Percentiles rank a stretch among this genome's conserved stretches.
Evolutionary conservation across 2,113 vertebrate species (phyloP).

Genomic region (Megaceryle maxima): DNA sequence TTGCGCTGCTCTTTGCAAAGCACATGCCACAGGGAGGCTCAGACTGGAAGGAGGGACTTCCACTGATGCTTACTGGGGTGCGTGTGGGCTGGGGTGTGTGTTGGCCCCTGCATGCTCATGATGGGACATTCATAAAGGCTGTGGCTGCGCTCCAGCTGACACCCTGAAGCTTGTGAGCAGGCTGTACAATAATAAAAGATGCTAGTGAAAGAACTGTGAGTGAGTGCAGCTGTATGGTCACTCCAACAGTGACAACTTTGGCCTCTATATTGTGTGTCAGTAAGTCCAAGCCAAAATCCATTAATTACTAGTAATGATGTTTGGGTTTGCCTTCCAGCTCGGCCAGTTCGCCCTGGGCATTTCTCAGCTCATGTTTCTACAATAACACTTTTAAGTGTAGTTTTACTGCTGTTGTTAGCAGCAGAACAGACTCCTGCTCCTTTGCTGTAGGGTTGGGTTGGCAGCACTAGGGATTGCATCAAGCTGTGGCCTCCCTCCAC

Average conservation of each 20-base stretch:
- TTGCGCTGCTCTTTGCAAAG: fast-evolving
- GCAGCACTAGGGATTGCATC: background rate
- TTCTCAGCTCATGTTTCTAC: conserved; percentile 2
- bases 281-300: background rate
- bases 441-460: background rate
- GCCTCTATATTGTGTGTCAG: background rate
- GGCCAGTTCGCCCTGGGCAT: background rate
- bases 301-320: conserved; percentile 9
- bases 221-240: background rate
- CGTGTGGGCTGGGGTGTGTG: fast-evolving
- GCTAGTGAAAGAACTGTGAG: background rate
- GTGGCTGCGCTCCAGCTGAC: background rate
- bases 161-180: fast-evolving
- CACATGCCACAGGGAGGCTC: fast-evolving
- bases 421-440: background rate
- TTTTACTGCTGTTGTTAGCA: background rate
- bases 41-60: background rate
- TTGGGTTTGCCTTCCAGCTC: conserved; percentile 5
- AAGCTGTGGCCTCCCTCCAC: background rate
- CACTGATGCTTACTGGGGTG: fast-evolving
- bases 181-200: background rate
- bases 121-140: background rate
- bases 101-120: background rate
- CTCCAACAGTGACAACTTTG: background rate
- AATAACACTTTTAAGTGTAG: background rate